Evolutionary conservation across 1,140 invertebrate genomes (phyloP), one percentile per base, ranked within the genome.

Genomic region (Drepana arcuata): DNA sequence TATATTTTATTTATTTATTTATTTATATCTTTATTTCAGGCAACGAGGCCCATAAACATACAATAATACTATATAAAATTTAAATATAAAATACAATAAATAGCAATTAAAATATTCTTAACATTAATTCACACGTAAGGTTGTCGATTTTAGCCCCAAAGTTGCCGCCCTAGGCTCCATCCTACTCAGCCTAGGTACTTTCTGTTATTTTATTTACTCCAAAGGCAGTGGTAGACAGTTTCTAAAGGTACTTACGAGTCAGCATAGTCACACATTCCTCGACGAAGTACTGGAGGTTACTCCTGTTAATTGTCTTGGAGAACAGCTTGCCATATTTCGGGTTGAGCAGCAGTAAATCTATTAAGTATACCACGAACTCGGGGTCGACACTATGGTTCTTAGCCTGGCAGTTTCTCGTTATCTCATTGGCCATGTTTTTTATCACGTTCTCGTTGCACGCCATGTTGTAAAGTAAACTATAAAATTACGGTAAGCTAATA

Each of bases 391-490:
- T 34, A 3, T 67, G 51, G 7, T 54, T 54, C 3, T 63, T 38
- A 1, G 48, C 39, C 49, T 69, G 72, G 27, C 74, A 77, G 23
- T 81, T 64, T 9, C 74, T 52, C 0, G 63, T 58, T 29, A 86
- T 80, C 72, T 86, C 85, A 27, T 77, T 82, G 0, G 83, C 79
- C 35, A 86, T 84, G 42, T 85, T 86, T 36, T 83, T 83, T 28
- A 80, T 62, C 38, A 78, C 49, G 40, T 81, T 83, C 13, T 83
- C 75, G 28, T 74, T 78, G 34, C 69, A 70, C 14, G 73, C 69
- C 73, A 80, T 80, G n/a, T n/a, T n/a, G n/a, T n/a, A n/a, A n/a
- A n/a, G n/a, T n/a, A n/a, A n/a, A n/a, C n/a, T n/a, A n/a, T n/a
- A n/a, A n/a, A n/a, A n/a, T n/a, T n/a, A n/a, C n/a, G n/a, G n/a